phyloP scores from a whole-genome alignment of 2,113 vertebrate genomes.

The Esox niger region DNA sequence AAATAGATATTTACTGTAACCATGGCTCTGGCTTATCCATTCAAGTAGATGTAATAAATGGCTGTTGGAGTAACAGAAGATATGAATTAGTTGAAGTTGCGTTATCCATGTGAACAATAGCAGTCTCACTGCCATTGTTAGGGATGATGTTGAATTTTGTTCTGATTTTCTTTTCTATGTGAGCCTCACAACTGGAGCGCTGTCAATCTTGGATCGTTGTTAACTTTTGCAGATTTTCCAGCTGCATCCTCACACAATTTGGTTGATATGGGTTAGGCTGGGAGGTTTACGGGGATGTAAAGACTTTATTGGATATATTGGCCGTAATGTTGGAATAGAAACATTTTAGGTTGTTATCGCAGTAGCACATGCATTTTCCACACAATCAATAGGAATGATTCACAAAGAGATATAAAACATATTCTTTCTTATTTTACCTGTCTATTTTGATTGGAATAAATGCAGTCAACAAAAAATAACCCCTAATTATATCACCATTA shows the following conservation, averaged over 20 bases:
- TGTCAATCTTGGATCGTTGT: not conserved
- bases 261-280: not conserved
- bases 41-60: too few relatives aligned
- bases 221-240: not conserved
- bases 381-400: not conserved
- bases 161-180: too few relatives aligned
- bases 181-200: not conserved
- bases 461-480: too few relatives aligned
- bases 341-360: not conserved
- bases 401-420: not conserved
- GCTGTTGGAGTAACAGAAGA: too few relatives aligned
- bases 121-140: not conserved
- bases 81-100: too few relatives aligned
- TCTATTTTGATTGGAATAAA: constrained; percentile 10
- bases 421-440: not conserved
- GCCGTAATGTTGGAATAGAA: not conserved
- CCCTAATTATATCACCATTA: too few relatives aligned
- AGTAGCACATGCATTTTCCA: not conserved
- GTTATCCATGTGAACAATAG: too few relatives aligned
- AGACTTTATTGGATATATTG: not conserved
- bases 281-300: not conserved
- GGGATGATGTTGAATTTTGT: not conserved
- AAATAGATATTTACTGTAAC: too few relatives aligned
- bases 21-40: too few relatives aligned
- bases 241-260: not conserved